Conservation (phyloP, 2,797 vertebrate species). For the Catamblyrhynchus diadema region DNA sequence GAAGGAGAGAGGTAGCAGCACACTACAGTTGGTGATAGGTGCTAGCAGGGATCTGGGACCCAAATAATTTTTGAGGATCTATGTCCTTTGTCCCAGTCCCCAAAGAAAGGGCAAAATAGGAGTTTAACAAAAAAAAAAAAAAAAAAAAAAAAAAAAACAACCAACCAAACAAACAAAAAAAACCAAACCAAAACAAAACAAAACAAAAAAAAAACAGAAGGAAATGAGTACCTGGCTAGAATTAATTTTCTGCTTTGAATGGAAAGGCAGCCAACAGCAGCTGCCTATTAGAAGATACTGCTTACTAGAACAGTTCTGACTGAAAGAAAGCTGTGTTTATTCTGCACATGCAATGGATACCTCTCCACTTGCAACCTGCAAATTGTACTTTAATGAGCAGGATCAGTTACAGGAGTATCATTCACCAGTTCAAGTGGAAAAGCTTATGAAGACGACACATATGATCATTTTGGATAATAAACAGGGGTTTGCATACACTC, state of each 20-base stretch:
- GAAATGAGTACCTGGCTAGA: not conserved
- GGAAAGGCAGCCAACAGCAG: not conserved
- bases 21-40: not conserved
- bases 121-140: not conserved
- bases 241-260: not conserved
- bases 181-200: too few species aligned
- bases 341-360: not conserved
- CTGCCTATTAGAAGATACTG: not conserved
- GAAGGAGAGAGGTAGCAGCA: not conserved
- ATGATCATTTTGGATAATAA: not conserved
- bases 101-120: not conserved
- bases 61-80: not conserved
- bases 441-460: not conserved
- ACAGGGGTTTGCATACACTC: not conserved
- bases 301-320: not conserved
- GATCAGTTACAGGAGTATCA: conserved; percentile 32
- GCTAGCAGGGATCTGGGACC: not conserved
- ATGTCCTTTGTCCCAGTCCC: not conserved
- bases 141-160: not conserved
- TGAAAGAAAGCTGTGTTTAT: not conserved
- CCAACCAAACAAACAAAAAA: too few species aligned
- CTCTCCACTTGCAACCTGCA: not conserved
- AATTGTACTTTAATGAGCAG: conserved; percentile 56
- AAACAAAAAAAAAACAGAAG: not conserved
- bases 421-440: not conserved